Evolutionary conservation across 2,113 vertebrate genomes (phyloP), one percentile per base, ranked within the genome.

Genomic region (Isichthys henryi): DNA sequence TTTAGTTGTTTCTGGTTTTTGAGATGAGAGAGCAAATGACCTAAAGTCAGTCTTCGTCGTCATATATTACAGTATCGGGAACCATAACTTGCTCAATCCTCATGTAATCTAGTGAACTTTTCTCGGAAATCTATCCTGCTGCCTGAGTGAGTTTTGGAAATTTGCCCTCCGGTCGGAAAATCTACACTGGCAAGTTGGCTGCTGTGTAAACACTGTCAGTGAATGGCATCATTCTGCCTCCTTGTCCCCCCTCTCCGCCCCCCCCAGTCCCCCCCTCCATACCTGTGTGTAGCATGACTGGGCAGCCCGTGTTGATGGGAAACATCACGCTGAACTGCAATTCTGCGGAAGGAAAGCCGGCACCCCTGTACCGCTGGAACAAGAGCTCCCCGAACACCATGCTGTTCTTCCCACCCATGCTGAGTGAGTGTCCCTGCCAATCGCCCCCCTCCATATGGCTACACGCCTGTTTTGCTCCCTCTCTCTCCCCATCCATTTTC

Each of bases 301-400:
- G 96, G 2, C 94, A 48, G 70, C 94, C 97, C 0, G 31, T 92
- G 8, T 89, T 96, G 89, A 97, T 97, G 27, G 93, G 94, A 84
- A 98, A 98, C 0, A 93, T 98, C 86, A 98, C 97, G 21, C 52
- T 98, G 93, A 97, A 53, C 92, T 99, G 98, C 92, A 49, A 21
- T 46, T 97, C 97, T 27, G 87, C 88, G 3, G 91, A 94, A 88
- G 98, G 98, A 87, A 98, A 98, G 35, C 98, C 98, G 0, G 3
- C 66, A 0, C 97, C 97, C 0, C 0, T 5, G 0, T 99, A 99
- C 93, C 95, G 91, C 90, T 99, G 98, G 98, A 93, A n/a, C 90
- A 95, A 94, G 88, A 94, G 89, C 8, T 91, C 94, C 0, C 97
- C 97, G 49, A 91, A 27, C 11, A 10, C 82, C 0, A 93, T 96